Evolutionary conservation across 2,113 vertebrate species (phyloP), one percentile per base, ranked within the genome.

Genomic region (Garra rufa): DNA sequence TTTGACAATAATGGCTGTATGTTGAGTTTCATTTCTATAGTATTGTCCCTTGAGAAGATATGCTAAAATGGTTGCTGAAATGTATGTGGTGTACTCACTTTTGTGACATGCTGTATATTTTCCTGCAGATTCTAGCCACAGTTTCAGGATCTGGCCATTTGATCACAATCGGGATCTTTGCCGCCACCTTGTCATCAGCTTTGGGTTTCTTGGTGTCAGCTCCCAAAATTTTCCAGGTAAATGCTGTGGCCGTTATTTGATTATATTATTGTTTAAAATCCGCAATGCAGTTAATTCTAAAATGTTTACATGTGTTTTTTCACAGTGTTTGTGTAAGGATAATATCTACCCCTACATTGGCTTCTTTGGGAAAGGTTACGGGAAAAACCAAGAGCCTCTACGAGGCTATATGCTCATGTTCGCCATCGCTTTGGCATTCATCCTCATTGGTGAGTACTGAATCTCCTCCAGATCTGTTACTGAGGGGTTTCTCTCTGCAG

Each of bases 211-310:
- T 95, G 7, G 92, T 95, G 34, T 95, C 93, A n/a, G 94, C 92
- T 1, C 94, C 94, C 1, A 95, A 95, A 88, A 87, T 95, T 59
- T 95, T 96, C 87, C 94, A 95, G 91, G 94, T 96, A 83, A 69
- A 70, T 1, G 1, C 13, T 76, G 46, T 1, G 2, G 4, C 14
- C 34, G 34, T 34, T 34, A 4, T 34, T 34, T 34, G 34, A 34
- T 34, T 34, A 34, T 34, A 34, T 34, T 34, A 34, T 34, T 34
- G 34, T 34, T 34, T 34, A 4, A 3, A 34, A 34, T 34, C 4
- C 5, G 4, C 0, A 4, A 67, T 46, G 1, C 1, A 3, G 10
- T 78, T 1, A 9, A 59, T 9, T 80, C 1, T 44, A 28, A 30
- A 3, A 28, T 50, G 28, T 15, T 15, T 34, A 34, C 34, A 5